These are phyloP conservation scores for Scarus forsteni DNA, from an alignment of 2,797 vertebrate species.

Conservation along the genomic window DNA sequence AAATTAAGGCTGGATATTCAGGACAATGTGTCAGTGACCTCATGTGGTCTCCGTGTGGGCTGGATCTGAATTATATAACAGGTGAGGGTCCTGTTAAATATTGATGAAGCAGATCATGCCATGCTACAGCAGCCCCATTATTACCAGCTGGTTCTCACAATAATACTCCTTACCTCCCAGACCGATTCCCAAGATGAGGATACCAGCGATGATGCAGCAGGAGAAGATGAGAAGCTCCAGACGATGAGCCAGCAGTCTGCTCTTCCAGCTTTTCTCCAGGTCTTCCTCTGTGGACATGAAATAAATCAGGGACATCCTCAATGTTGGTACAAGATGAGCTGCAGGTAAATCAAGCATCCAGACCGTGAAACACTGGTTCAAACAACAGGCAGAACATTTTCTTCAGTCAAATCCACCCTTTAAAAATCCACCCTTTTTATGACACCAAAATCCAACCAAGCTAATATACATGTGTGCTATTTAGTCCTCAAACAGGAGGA, in stretches of 20 bases:
- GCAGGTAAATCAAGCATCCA: too few relatives aligned
- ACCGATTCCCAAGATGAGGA: slow-evolving; percentile 74
- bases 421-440: too few relatives aligned
- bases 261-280: slow-evolving; percentile 67
- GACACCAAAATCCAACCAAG: too few relatives aligned
- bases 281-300: slow-evolving; percentile 61
- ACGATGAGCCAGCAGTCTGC: slow-evolving; percentile 62
- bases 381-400: too few relatives aligned
- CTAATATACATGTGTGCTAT: too few relatives aligned
- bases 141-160: neutral
- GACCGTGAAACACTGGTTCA: too few relatives aligned
- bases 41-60: neutral
- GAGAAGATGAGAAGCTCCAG: slow-evolving; percentile 70
- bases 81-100: slow-evolving; percentile 60
- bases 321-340: too few relatives aligned
- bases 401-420: too few relatives aligned
- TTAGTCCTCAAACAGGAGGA: too few relatives aligned
- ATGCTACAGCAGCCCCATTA: slow-evolving; percentile 30
- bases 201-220: slow-evolving; percentile 42
- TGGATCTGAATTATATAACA: slow-evolving; percentile 32
- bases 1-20: neutral
- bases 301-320: neutral
- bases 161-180: slow-evolving; percentile 78
- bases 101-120: slow-evolving; percentile 41
- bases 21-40: neutral